These are phyloP conservation scores for Neodon shergylaensis DNA, from an alignment of 2,113 vertebrate genomes.

Conservation along the genomic window DNA sequence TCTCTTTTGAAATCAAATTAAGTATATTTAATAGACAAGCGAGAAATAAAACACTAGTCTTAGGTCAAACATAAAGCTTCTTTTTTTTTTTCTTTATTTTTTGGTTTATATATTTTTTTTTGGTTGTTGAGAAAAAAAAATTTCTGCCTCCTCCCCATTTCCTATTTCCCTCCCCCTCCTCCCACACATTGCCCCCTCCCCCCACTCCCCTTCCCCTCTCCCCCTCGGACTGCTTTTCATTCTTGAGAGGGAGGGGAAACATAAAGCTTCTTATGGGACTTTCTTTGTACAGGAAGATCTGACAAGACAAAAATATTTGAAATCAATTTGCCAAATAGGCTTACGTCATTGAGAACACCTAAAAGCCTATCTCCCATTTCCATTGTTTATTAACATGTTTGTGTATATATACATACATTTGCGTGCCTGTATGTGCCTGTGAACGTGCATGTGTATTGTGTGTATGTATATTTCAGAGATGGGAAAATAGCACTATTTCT, in stretches of 20 bases:
- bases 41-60: background rate
- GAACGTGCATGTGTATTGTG: too few species aligned
- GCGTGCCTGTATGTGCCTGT: accelerated
- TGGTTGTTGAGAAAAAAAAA: too few species aligned
- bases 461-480: background rate
- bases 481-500: slow-evolving; percentile 10
- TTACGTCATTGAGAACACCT: slow-evolving; percentile 25
- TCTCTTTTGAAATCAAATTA: background rate
- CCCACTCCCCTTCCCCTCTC: too few species aligned
- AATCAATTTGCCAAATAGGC: slow-evolving; percentile 14
- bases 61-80: background rate
- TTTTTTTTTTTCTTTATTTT: too few species aligned
- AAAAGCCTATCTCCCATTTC: background rate
- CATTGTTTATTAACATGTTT: background rate
- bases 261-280: background rate
- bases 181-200: too few species aligned
- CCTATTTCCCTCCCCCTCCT: too few species aligned
- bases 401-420: background rate
- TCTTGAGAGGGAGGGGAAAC: too few species aligned
- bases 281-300: background rate
- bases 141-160: too few species aligned
- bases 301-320: background rate
- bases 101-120: too few species aligned
- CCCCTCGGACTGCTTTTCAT: too few species aligned
- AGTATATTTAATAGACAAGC: background rate